Base-by-base conservation (phyloP, 1,140 invertebrate genomes). In the Megalonaias nervosa region DNA sequence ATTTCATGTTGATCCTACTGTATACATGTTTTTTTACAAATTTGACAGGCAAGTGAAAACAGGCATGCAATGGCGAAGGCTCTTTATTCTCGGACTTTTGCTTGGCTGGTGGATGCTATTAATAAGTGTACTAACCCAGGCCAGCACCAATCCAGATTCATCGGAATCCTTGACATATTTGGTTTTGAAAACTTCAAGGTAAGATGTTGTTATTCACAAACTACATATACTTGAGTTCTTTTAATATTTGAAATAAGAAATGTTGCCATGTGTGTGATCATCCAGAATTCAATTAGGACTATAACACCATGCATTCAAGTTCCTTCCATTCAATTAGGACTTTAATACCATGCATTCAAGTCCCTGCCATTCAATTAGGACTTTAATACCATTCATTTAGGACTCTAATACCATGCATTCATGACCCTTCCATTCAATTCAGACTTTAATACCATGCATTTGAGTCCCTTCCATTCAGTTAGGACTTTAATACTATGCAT, bases 101-200 rank as follows among this genome's bases (percentile, higher is more conserved):
- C 98, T 84, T 99, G 98, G 98, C 92, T 99, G 56, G 98, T 99
- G 9, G 97, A 96, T 85, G 93, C 97, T 76, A 97, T 99, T 80
- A 99, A 99, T 90, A 94, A 97, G 58, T 99, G 97, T 1, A 92
- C 99, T 38, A 98, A 99, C 89, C 93, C 98, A 1, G 99, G 99
- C 89, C 93, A 97, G 66, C 97, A 99, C 91, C 97, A 98, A 55
- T 96, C 97, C 16, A 98, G 97, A 58, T 99, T 99, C 87, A 99
- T 99, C 84, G 98, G 98, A 21, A 99, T 99, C 81, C 94, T 99
- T 58, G 98, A 99, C 94, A 99, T 99, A 94, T 98, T 98, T 86
- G 98, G 98, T 85, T 99, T 99, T 87, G 98, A 99, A 94, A 99
- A 99, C 84, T 99, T 99, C 90, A 96, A 99, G 83, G 92, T 94